Evolutionary conservation across 2,113 vertebrate species (phyloP).

Genomic region (Microcebus griseorufus): DNA sequence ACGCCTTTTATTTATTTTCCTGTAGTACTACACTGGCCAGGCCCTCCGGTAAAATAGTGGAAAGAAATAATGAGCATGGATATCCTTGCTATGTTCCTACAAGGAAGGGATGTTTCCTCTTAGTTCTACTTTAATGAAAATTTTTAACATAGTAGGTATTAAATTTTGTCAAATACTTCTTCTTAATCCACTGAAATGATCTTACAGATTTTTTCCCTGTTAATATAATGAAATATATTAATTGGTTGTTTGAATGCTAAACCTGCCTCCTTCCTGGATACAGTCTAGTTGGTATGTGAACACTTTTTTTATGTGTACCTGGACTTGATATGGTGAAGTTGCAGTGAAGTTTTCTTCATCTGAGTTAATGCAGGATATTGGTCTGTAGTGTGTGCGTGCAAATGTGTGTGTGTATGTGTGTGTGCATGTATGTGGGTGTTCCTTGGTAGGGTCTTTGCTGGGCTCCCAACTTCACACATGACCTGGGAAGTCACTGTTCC

Average conservation of each 20-base stretch:
- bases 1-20: neutral
- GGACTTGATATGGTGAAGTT: neutral
- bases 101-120: neutral
- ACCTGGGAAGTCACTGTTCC: neutral
- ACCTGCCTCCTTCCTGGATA: neutral
- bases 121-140: neutral
- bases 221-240: neutral
- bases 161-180: neutral
- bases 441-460: neutral
- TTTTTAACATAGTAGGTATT: neutral
- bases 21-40: fast-evolving
- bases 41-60: fast-evolving
- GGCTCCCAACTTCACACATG: neutral
- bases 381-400: neutral
- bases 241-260: neutral
- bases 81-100: fast-evolving
- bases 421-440: neutral
- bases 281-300: neutral
- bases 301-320: neutral
- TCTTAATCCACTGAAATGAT: neutral
- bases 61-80: neutral
- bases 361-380: neutral
- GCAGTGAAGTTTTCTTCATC: neutral
- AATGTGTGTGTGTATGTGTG: neutral
- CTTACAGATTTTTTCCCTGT: neutral